Evolutionary conservation across 2,797 vertebrate species (phyloP), one percentile per base, ranked within the genome.

Genomic region (Uromys caudimaculatus): DNA sequence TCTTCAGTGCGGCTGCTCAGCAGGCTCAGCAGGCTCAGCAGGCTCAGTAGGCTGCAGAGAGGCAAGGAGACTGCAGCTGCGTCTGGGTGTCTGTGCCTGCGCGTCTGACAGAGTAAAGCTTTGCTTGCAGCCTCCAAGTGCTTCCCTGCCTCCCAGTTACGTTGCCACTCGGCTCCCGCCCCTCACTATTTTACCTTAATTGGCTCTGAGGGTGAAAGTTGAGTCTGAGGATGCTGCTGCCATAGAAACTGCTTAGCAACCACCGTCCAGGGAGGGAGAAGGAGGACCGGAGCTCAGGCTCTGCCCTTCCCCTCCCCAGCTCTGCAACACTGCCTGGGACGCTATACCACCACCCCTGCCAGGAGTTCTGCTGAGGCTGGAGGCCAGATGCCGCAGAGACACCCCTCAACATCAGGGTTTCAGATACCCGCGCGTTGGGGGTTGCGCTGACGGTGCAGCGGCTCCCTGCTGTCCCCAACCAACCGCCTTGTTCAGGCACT

Each of bases 171-270:
- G 10, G 71, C n/a, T 16, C 64, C 60, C 41, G 41, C 19, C 19
- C 62, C 86, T 32, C 90, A 94, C 96, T 52, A 47, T 89, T 96
- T 92, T 81, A 64, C 97, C 94, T 77, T 0, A 96, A 96, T 95
- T 96, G 52, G 97, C 97, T 97, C 90, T 93, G 62, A 89, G 21
- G 69, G 96, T 89, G 90, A 97, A 97, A 98, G 98, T 98, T 98
- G 98, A 97, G 92, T 7, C 97, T 91, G 96, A 97, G 98, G 98
- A 97, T 96, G 97, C 93, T 41, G 98, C 97, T 98, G 98, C 98
- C 76, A 98, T 98, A 97, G 98, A 95, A 98, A 98, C 98, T 0
- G 92, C 95, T 89, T 92, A 97, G 96, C 96, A 95, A 97, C 96
- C 79, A 97, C 96, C 76, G 8, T 29, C 47, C 35, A 56, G 82